Conservation (phyloP, 2,113 vertebrate species). For the Mus musculus region GRCm39 chr6:140422501-140423000, state of each 20-base stretch:
- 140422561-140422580: neutral
- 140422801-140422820: neutral
- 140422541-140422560: neutral
- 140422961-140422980: neutral
- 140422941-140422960: neutral
- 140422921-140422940: neutral
- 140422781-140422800: too few species aligned
- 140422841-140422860: neutral
- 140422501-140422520: neutral
- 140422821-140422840: neutral
- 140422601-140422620: neutral
- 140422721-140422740: neutral
- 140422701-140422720: neutral
- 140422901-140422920: neutral
- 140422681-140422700: neutral
- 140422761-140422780: too few species aligned
- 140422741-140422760: too few species aligned
- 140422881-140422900: fast-evolving
- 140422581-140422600: neutral
- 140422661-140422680: neutral
- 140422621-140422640: neutral
- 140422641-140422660: neutral
- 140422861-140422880: neutral
- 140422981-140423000: neutral
- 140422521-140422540: slow-evolving; percentile 14